Conservation (phyloP, 1,140 invertebrate species). For the Scaptomyza hsui region DNA sequence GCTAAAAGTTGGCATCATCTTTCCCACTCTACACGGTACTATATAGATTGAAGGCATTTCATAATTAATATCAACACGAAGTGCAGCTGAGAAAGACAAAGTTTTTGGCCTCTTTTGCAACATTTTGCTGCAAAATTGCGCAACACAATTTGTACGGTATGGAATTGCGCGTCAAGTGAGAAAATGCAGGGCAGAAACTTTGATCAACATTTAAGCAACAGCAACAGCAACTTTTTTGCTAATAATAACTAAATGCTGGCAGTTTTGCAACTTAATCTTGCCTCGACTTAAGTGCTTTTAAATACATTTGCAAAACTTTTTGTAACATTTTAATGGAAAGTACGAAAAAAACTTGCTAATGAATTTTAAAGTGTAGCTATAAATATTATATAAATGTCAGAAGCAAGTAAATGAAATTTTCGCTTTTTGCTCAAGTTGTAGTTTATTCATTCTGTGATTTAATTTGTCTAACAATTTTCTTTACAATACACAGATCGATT, state of each 20-base stretch:
- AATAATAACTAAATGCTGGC: slow-evolving; percentile 10
- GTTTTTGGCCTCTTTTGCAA: slow-evolving; percentile 12
- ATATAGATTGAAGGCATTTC: slow-evolving; percentile 10
- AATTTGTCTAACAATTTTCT: too few relatives aligned
- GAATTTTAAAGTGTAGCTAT: too few relatives aligned
- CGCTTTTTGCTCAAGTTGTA: too few relatives aligned
- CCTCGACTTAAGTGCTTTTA: slow-evolving; percentile 3
- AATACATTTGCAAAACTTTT: not conserved
- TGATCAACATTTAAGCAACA: slow-evolving; percentile 21
- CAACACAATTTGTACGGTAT: not conserved
- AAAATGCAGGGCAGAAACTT: slow-evolving; percentile 20
- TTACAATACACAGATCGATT: not conserved
- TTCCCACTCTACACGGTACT: too few relatives aligned
- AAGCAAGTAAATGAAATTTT: too few relatives aligned
- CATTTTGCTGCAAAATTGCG: slow-evolving; percentile 1
- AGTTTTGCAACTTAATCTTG: slow-evolving; percentile 4
- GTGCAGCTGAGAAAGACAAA: slow-evolving; percentile 13
- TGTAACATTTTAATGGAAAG: too few relatives aligned
- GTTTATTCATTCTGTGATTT: too few relatives aligned
- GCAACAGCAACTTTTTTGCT: not conserved
- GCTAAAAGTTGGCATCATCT: too few relatives aligned
- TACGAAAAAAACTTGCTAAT: too few relatives aligned
- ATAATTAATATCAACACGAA: slow-evolving; percentile 26
- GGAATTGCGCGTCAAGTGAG: not conserved
- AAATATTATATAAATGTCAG: too few relatives aligned